These are phyloP conservation scores for Meteorus cinctellus DNA, from an alignment of 2,888 invertebrate genomes.

Conservation along the genomic window DNA sequence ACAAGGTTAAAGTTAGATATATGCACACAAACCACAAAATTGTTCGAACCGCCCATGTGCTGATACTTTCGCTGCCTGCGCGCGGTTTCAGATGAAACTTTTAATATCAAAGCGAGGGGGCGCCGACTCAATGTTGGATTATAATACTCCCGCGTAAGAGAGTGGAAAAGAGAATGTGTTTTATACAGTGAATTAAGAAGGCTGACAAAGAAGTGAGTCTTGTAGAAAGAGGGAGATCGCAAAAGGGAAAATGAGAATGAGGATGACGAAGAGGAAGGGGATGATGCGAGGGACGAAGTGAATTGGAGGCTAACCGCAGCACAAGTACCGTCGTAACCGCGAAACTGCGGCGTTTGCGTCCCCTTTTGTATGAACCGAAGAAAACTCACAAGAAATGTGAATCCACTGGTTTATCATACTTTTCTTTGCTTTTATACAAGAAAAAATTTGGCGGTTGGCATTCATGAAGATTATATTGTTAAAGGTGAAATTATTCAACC, in stretches of 20 bases:
- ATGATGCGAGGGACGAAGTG: conserved; percentile 55
- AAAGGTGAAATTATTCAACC: too few species aligned
- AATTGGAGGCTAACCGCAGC: conserved; percentile 63
- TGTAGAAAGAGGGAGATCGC: conserved; percentile 44
- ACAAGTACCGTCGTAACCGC: conserved; percentile 70
- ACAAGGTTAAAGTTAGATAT: conserved; percentile 14
- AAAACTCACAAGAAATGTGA: conserved; percentile 15
- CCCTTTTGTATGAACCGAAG: conserved; percentile 14
- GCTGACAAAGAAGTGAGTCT: conserved; percentile 23
- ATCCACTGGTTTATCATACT: conserved; percentile 34
- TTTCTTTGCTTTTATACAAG: not conserved
- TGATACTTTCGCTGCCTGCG: not conserved
- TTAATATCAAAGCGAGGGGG: conserved; percentile 9
- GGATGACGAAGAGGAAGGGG: conserved; percentile 44
- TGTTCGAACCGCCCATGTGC: conserved; percentile 36
- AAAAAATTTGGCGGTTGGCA: too few species aligned
- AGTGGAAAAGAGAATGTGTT: not conserved
- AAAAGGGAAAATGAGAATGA: conserved; percentile 46
- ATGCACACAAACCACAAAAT: conserved; percentile 50
- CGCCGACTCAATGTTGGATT: conserved; percentile 5
- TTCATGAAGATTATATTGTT: too few species aligned
- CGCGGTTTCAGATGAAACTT: conserved; percentile 6
- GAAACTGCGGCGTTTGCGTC: conserved; percentile 60
- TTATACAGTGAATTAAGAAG: not conserved
- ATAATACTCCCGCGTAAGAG: conserved; percentile 13